Conservation (phyloP, 37 sponge, comb jelly and placozoan species). For the Beroe forskalii region DNA sequence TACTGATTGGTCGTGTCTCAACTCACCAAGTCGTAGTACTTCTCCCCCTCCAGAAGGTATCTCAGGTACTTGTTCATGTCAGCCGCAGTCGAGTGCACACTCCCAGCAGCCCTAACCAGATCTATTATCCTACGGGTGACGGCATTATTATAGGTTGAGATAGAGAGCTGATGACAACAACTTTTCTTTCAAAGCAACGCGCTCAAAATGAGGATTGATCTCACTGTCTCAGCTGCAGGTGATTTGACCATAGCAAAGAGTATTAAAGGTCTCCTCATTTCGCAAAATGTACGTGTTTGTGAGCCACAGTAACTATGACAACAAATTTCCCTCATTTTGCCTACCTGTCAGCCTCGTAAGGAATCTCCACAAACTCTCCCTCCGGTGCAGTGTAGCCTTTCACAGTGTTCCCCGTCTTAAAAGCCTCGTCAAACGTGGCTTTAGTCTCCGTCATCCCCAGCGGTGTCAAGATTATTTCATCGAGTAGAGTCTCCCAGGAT, state of each 20-base stretch:
- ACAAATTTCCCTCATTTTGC: background rate
- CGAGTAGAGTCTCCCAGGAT: background rate
- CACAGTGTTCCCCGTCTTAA: background rate
- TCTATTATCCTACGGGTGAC: conserved; percentile 18
- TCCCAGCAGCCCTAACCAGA: conserved; percentile 28
- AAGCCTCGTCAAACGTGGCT: background rate
- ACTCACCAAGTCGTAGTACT: conserved; percentile 22
- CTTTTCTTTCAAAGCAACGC: too few relatives aligned
- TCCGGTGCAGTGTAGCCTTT: background rate
- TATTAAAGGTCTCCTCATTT: too few relatives aligned
- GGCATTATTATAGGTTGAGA: too few relatives aligned
- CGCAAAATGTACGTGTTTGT: too few relatives aligned
- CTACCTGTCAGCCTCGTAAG: background rate
- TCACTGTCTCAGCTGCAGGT: background rate
- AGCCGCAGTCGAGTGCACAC: conserved; percentile 18
- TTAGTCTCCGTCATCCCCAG: conserved; percentile 10
- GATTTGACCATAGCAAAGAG: too few relatives aligned
- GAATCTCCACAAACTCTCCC: background rate
- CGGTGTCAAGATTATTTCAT: background rate
- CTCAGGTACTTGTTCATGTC: conserved; percentile 52
- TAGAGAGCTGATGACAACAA: too few relatives aligned
- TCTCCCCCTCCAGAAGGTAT: background rate
- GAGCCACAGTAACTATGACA: too few relatives aligned
- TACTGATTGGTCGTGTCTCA: too few relatives aligned
- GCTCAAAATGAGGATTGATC: background rate